Evolutionary conservation across 1,140 invertebrate genomes (phyloP).

Genomic region (Leptinotarsa defecta): DNA sequence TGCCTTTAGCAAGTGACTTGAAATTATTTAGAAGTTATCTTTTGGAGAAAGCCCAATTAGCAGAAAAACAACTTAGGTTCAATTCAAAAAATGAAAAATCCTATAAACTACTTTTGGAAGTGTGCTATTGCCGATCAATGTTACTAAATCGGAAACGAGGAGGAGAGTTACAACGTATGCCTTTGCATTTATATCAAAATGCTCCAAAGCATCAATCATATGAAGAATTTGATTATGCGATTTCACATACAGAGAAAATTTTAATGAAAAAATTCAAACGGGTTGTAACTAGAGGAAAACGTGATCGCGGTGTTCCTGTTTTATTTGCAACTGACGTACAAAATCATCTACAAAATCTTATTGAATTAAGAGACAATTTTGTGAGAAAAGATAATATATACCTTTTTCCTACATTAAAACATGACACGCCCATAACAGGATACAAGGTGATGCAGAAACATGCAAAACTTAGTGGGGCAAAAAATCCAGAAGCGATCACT

Average conservation of each 20-base stretch:
- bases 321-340: slow-evolving; percentile 22
- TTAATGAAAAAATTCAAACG: slow-evolving; percentile 29
- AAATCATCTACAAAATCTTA: slow-evolving; percentile 20
- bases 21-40: slow-evolving; percentile 12
- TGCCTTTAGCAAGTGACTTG: too few species aligned
- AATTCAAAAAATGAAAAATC: not conserved
- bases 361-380: slow-evolving; percentile 27
- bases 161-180: slow-evolving; percentile 35
- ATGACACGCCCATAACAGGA: slow-evolving; percentile 38
- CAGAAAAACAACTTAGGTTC: not conserved
- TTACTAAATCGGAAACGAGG: slow-evolving; percentile 32
- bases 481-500: slow-evolving; percentile 26
- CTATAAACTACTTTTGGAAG: slow-evolving; percentile 22
- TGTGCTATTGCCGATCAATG: slow-evolving; percentile 28
- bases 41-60: slow-evolving; percentile 8
- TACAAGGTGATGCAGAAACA: slow-evolving; percentile 48
- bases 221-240: slow-evolving; percentile 37
- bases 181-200: slow-evolving; percentile 24
- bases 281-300: slow-evolving; percentile 33
- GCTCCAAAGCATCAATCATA: slow-evolving; percentile 17
- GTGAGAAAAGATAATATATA: slow-evolving; percentile 30
- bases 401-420: slow-evolving; percentile 42
- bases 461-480: slow-evolving; percentile 35
- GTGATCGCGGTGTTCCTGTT: slow-evolving; percentile 32
- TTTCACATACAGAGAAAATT: slow-evolving; percentile 32